Conservation (phyloP, 2,888 invertebrate genomes). For the Cryptocephalus moraei region DNA sequence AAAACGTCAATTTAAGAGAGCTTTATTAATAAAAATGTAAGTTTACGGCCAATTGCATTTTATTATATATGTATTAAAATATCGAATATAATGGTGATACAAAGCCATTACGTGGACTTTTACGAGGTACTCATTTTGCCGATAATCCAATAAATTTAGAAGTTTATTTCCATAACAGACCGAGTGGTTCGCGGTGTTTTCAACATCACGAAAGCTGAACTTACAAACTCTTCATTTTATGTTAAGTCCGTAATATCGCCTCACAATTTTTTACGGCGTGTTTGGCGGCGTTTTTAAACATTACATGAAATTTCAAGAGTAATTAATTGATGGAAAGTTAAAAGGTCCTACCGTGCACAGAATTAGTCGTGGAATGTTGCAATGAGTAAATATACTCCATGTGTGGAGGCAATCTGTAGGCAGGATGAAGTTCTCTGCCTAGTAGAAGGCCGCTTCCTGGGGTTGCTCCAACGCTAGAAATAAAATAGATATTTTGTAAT, state of each 20-base stretch:
- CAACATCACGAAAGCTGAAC: too few species aligned
- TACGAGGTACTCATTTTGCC: conserved; percentile 20
- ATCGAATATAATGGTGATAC: conserved; percentile 29
- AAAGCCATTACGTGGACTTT: conserved; percentile 31
- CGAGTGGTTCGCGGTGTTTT: conserved; percentile 4
- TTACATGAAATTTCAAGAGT: too few species aligned
- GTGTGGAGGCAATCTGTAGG: conserved; percentile 62
- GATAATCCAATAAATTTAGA: conserved; percentile 12
- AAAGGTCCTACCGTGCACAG: conserved; percentile 54
- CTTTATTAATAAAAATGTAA: too few species aligned
- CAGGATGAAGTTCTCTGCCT: conserved; percentile 52
- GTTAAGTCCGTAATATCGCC: background rate
- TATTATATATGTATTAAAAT: conserved; percentile 33
- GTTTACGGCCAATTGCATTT: conserved; percentile 18
- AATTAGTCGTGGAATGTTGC: conserved; percentile 54
- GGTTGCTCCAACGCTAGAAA: conserved; percentile 37
- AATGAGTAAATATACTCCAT: conserved; percentile 70
- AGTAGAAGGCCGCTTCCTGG: conserved; percentile 45
- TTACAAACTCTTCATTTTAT: background rate
- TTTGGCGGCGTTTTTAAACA: background rate
- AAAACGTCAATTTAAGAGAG: too few species aligned
- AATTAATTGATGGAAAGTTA: background rate
- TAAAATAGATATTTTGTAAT: too few species aligned
- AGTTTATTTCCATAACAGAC: conserved; percentile 11
- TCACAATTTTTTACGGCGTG: background rate